A percentile compares a stretch with the other conserved stretches of the same genome.
These are phyloP conservation scores for Polyodon spathula DNA, from an alignment of 2,113 vertebrate genomes.

Conservation along the genomic window DNA sequence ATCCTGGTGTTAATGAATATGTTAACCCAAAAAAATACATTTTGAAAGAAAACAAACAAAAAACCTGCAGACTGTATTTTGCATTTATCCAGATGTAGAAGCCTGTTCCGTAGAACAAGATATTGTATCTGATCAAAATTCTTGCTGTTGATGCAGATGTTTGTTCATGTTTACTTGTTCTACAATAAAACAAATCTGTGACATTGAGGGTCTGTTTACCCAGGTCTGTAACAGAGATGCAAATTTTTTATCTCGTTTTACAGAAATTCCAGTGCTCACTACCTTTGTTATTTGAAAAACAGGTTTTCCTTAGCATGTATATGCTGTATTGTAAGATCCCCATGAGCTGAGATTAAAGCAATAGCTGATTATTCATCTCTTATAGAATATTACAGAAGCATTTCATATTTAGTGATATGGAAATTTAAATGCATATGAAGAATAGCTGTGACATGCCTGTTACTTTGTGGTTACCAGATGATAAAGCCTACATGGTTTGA, in stretches of 20 bases:
- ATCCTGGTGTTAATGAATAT: not conserved
- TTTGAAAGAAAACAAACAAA: not conserved
- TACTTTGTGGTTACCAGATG: no score
- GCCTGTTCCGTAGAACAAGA: conserved; percentile 1
- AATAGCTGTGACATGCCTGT: no score
- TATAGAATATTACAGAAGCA: no score
- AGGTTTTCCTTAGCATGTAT: not conserved
- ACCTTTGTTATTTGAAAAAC: not conserved
- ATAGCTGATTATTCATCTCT: no score
- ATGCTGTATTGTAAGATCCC: not conserved
- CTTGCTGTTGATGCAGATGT: not conserved
- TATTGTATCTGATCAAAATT: conserved; percentile 3
- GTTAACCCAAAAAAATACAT: not conserved
- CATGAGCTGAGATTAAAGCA: not conserved
- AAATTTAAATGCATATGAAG: no score
- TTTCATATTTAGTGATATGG: no score
- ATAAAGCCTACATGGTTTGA: no score
- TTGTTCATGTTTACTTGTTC: conserved; percentile 1
- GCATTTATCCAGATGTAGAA: conserved; percentile 3
- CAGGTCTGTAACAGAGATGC: not conserved
- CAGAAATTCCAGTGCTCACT: not conserved
- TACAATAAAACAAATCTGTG: conserved; percentile 1
- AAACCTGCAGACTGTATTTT: not conserved
- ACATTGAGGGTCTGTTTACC: not conserved
- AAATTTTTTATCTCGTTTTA: no score